Evolutionary conservation across 2,888 invertebrate genomes (phyloP), one percentile per base, ranked within the genome.

Genomic region (Trachelus troglodyta): DNA sequence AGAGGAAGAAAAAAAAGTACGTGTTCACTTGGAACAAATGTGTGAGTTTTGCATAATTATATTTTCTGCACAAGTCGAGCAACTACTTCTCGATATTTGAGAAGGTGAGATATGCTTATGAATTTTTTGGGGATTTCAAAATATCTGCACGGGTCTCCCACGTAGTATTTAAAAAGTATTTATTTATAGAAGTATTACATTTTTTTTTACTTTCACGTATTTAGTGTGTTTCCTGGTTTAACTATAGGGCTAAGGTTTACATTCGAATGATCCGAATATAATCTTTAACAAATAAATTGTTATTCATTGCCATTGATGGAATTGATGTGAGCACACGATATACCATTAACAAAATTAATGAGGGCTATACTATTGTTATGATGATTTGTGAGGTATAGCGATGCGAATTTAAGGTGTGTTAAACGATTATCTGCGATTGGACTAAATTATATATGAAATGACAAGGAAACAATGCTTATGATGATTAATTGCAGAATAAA

Each of bases 291-390:
- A 30, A n/a, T 34, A 76, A 76, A 80, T 76, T 78, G 69, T 79
- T 76, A 76, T 73, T 88, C 83, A 87, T 87, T 88, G 88, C 89
- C 89, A 85, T 87, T 87, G 85, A 90, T 89, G 90, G 90, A 90
- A 90, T 90, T 90, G 89, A 90, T 88, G 87, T 85, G 84, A 82
- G 80, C 85, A 84, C 83, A 82, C 81, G 71, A 71, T 34, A 82
- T 86, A 84, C 77, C 71, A 73, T 83, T 84, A 83, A 69, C 69
- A 76, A 81, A 80, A 74, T 77, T 80, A 81, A 78, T 33, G 71
- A 71, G 71, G 71, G 34, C 71, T 71, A 71, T 71, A 71, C 34
- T 71, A 9, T 71, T 33, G 12, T 34, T 56, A 56, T 9, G 23
- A 56, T 56, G 23, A 56, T 23, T 56, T 23, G 40, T 56, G 23